Evolutionary conservation across 2,888 invertebrate genomes (phyloP), one percentile per base, ranked within the genome.

Genomic region (Laspeyria flexula): DNA sequence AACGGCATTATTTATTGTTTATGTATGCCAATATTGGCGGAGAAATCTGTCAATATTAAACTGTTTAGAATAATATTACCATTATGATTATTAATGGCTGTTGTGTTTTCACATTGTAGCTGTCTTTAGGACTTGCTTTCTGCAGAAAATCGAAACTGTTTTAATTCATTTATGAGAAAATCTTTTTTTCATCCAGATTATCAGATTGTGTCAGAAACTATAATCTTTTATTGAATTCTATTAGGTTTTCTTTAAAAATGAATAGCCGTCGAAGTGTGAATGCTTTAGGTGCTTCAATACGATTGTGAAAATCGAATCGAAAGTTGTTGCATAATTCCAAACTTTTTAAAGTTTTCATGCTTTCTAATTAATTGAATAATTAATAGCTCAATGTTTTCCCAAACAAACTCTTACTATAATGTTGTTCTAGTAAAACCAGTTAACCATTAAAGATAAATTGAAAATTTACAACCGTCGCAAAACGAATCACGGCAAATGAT

Each of bases 351-450:
- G 45, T 65, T 77, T 78, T 72, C 64, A 74, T 74, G 73, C 81
- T 80, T 81, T 81, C 81, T 75, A 77, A 75, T 79, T 71, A 73
- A 73, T 77, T 77, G 62, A 65, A 64, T 65, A 67, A 71, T 75
- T 54, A 63, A 63, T 60, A 54, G 45, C 43, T 39, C 48, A 44
- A 23, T 40, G 48, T 34, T 54, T 47, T n/a, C n/a, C n/a, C n/a
- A n/a, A n/a, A n/a, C n/a, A n/a, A n/a, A n/a, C n/a, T n/a, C n/a
- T n/a, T n/a, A n/a, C n/a, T n/a, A n/a, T n/a, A n/a, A n/a, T n/a
- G n/a, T n/a, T n/a, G n/a, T n/a, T n/a, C n/a, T n/a, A n/a, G n/a
- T n/a, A n/a, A n/a, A n/a, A n/a, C n/a, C n/a, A n/a, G 13, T 9
- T 13, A 31, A 13, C 13, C 9, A 31, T 15, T 33, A 18, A n/a